Base-by-base conservation (phyloP, 2,797 vertebrate species). In the Vultur gryphus region DNA sequence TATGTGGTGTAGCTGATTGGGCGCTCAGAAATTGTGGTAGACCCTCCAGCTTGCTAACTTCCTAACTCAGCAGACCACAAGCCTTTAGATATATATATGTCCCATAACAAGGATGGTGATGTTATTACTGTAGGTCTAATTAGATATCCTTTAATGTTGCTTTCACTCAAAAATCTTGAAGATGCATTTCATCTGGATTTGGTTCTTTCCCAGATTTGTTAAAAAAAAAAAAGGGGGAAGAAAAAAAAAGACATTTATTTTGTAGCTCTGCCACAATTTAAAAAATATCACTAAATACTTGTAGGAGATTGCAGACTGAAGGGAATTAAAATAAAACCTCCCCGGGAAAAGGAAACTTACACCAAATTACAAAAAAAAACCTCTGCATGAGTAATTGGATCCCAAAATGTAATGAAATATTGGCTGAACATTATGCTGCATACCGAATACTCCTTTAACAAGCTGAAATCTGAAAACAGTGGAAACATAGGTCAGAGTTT, bases 1-100 rank as follows among this genome's bases (percentile, higher is more conserved):
- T 97, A 93, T 96, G 95, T 96, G 97, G 95, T 95, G 71, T 54
- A 96, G 96, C 90, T 97, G 97, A 97, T 97, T 97, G 97, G 73
- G 21, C 6, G 24, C 58, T 97, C 88, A 95, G 86, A 87, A 94
- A 71, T 90, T 97, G 93, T 95, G 93, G 93, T 93, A 93, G 91
- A 95, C 90, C 95, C 91, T 97, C 89, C 88, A 97, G 95, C 87
- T 97, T 94, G 88, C 89, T 97, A 93, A 91, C 89, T 96, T 97
- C 97, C 89, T 97, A 96, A 95, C 93, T 97, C 95, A 97, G 89
- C 96, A 97, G 81, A 94, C 97, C 90, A 83, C 81, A 97, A 94
- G 70, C 70, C 72, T 92, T 96, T 95, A 88, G 65, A 93, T 87
- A 79, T 71, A 91, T 95, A 28, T 93, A 43, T 73, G 93, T 92